A percentile compares a stretch with the other conserved stretches of the same genome.
phyloP scores from a whole-genome alignment of 1,140 invertebrate species.

The Megalonaias nervosa region DNA sequence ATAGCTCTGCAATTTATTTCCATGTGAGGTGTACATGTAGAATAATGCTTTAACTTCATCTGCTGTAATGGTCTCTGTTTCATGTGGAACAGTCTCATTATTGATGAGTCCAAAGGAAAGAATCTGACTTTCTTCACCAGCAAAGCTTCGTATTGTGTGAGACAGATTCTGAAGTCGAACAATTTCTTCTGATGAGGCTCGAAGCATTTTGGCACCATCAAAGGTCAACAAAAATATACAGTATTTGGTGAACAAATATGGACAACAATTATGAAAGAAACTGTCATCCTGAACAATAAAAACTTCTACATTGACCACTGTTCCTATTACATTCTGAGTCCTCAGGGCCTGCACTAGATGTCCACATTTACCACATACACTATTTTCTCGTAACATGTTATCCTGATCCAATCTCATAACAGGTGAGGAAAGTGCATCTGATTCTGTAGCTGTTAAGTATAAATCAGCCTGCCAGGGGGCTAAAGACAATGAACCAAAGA shows the following conservation, averaged over 20 bases:
- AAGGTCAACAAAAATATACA: constrained; percentile 37
- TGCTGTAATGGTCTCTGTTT: neutral
- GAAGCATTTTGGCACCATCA: constrained; percentile 34
- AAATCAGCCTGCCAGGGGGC: too few species aligned
- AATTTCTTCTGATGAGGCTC: constrained; percentile 17
- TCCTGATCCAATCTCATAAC: too few species aligned
- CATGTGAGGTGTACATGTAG: constrained; percentile 18
- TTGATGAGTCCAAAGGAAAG: constrained; percentile 23
- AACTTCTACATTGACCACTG: constrained; percentile 25
- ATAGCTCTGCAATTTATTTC: constrained; percentile 20
- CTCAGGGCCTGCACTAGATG: too few species aligned
- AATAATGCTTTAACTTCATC: constrained; percentile 35
- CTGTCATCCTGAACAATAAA: constrained; percentile 30
- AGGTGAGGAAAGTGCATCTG: too few species aligned
- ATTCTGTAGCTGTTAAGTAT: too few species aligned
- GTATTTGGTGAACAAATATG: constrained; percentile 33
- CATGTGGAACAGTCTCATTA: constrained; percentile 2
- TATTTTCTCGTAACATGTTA: too few species aligned
- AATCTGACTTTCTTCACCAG: constrained; percentile 29
- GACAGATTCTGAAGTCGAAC: constrained; percentile 20
- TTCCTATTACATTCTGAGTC: constrained; percentile 6
- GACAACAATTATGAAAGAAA: constrained; percentile 29
- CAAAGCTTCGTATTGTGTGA: constrained; percentile 23
- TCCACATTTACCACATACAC: too few species aligned
- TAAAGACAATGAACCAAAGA: neutral